Conservation (phyloP, 2,888 invertebrate genomes). For the Drosophila nr. fundita region DNA sequence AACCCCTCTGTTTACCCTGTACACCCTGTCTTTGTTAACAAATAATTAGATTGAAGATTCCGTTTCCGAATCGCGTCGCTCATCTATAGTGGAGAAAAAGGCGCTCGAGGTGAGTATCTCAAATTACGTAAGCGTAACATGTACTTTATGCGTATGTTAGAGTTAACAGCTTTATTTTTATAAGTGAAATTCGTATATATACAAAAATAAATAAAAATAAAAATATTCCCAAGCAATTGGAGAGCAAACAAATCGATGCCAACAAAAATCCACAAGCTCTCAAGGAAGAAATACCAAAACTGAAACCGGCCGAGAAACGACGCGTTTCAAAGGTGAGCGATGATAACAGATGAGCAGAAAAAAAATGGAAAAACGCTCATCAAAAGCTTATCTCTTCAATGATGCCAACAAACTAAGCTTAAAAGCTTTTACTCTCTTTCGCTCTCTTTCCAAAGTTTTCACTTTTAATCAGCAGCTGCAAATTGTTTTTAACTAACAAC, state of each 20-base stretch:
- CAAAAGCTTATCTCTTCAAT: neutral
- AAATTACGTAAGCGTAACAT: neutral
- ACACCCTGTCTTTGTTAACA: neutral
- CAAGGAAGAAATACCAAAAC: conserved; percentile 88
- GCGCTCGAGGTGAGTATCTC: conserved; percentile 77
- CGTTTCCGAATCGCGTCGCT: conserved; percentile 76
- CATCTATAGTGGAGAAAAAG: conserved; percentile 81
- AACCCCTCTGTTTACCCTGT: neutral
- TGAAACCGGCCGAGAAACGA: conserved; percentile 86
- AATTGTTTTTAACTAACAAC: neutral
- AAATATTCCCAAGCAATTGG: conserved; percentile 63
- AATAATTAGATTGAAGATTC: conserved; percentile 72
- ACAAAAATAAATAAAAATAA: conserved; percentile 9
- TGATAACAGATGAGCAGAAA: conserved; percentile 1
- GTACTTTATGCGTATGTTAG: neutral
- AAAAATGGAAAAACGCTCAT: neutral
- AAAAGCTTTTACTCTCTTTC: neutral
- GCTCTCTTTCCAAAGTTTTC: neutral
- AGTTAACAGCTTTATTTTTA: neutral
- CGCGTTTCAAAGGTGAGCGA: conserved; percentile 81
- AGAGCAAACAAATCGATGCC: conserved; percentile 76
- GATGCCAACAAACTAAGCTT: conserved; percentile 2
- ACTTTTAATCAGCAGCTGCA: neutral
- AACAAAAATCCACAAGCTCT: conserved; percentile 86
- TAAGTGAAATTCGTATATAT: neutral